A percentile compares a stretch with the other conserved stretches of the same genome.
Evolutionary conservation across 2,113 vertebrate species (phyloP).

Genomic region (Physeter macrocephalus): DNA sequence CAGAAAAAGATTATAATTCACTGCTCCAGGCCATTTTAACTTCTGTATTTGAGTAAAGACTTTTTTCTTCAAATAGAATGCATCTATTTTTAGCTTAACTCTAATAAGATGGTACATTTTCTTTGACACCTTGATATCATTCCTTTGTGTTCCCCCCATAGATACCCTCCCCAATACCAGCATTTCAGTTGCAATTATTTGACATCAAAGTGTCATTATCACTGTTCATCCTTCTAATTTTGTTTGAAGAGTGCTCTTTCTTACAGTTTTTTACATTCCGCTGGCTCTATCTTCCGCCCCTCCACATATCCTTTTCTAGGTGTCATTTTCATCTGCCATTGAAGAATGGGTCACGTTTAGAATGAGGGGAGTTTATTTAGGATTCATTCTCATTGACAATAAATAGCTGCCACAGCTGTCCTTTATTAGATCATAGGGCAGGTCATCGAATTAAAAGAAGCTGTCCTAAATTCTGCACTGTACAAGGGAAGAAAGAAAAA

Average conservation of each 20-base stretch:
- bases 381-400: constrained; percentile 83
- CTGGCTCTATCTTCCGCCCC: constrained; percentile 45
- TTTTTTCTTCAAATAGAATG: constrained; percentile 33
- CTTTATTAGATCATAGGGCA: constrained; percentile 81
- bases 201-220: constrained; percentile 70
- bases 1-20: neutral
- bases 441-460: constrained; percentile 85
- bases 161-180: constrained; percentile 56
- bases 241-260: constrained; percentile 65
- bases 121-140: constrained; percentile 65
- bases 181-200: constrained; percentile 65
- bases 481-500: constrained; percentile 67
- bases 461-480: constrained; percentile 82
- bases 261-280: constrained; percentile 67
- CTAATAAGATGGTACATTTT: constrained; percentile 43
- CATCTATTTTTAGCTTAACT: constrained; percentile 52
- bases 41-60: constrained; percentile 29
- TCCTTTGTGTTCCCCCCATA: constrained; percentile 26
- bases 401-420: constrained; percentile 80
- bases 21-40: neutral
- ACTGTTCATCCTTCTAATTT: constrained; percentile 69
- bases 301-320: neutral
- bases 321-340: constrained; percentile 70
- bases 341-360: constrained; percentile 75
- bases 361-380: constrained; percentile 78